Base-by-base conservation (phyloP, 2,113 vertebrate genomes). In the Phycodurus eques region DNA sequence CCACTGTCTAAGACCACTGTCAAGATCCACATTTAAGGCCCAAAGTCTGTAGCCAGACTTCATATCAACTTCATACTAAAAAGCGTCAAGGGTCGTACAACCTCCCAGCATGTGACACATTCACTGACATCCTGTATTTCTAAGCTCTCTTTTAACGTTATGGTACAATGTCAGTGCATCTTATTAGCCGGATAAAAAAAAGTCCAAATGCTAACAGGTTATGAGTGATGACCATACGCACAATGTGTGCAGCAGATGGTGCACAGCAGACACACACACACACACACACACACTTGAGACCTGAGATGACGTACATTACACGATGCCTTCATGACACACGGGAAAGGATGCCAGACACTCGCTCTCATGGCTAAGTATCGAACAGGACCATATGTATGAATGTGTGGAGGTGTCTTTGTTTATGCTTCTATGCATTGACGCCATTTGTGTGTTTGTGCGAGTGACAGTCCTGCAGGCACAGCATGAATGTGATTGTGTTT, bases 401-500 rank as follows among this genome's bases (percentile, higher is more conserved):
- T 15, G 46, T 15, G 31, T 61, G 27, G 4, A 11, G 31, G 8
- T n/a, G 15, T 64, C 39, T 64, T 20, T 64, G 42, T 64, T 42
- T 35, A 61, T 56, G n/a, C 53, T 22, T 11, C n/a, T 56, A 10
- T 56, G n/a, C 53, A 56, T 56, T 7, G 20, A 22, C 2, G n/a
- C 60, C 20, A 22, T 33, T 4, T 10, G 44, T 49, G 46, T 67
- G 51, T 57, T n/a, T 69, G 35, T 39, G 53, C 20, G 20, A 1
- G 42, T 57, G 67, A 15, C 31, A 9, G 15, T 39, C 39, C 49
- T 67, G 70, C 57, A 70, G 80, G 59, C 8, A 35, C 59, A 61
- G 62, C 72, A 69, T 71, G 78, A 64, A 11, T 19, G 64, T 47
- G 22, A 46, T 47, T 72, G 49, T 73, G 73, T 51, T 22, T 69